Percentiles rank a stretch among this genome's conserved stretches.
phyloP scores from a whole-genome alignment of 2,888 invertebrate genomes.

The Thyatira batis region DNA sequence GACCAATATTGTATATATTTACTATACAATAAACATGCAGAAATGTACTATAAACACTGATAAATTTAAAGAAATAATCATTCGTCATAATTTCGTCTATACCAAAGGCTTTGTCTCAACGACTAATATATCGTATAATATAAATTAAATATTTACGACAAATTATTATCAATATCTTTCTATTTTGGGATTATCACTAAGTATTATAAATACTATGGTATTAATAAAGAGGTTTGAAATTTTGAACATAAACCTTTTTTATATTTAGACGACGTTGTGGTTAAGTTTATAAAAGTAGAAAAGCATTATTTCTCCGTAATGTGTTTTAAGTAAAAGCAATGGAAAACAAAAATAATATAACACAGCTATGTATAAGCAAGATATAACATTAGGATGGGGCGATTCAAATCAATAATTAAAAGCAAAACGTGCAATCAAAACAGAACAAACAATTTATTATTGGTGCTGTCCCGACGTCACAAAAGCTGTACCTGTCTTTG shows the following conservation, averaged over 20 bases:
- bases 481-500: constrained; percentile 14
- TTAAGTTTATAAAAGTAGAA: not conserved
- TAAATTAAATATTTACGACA: too few relatives aligned
- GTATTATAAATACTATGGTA: too few relatives aligned
- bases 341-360: not conserved
- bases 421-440: constrained; percentile 4
- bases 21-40: too few relatives aligned
- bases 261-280: not conserved
- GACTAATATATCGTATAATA: too few relatives aligned
- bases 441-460: constrained; percentile 7
- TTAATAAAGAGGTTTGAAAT: too few relatives aligned
- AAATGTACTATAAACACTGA: too few relatives aligned
- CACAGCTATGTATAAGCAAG: not conserved
- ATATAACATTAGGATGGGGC: not conserved
- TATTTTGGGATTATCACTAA: too few relatives aligned
- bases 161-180: too few relatives aligned
- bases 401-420: not conserved
- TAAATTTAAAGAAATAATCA: too few relatives aligned
- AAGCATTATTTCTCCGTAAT: not conserved
- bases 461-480: constrained; percentile 59
- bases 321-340: not conserved
- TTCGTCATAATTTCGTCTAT: too few relatives aligned
- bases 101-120: too few relatives aligned
- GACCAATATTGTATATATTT: not conserved
- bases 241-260: too few relatives aligned